Percentiles rank a stretch among this genome's conserved stretches.
Conservation (phyloP, 1,140 invertebrate species). For the Melipona quadrifasciata region DNA sequence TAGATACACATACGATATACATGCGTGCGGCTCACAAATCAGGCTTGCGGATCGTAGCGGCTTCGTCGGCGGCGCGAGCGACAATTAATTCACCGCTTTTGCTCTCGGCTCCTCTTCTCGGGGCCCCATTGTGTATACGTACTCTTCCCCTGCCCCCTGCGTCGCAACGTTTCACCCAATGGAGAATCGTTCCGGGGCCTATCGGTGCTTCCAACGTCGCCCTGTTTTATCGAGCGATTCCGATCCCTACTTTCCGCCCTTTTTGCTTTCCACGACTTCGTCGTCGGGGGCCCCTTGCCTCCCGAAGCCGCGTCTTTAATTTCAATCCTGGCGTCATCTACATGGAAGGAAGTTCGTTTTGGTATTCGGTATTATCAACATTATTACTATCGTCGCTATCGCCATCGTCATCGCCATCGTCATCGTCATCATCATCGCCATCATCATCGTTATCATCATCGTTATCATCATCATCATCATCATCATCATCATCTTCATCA, state of each 20-base stretch:
- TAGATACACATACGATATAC: constrained; percentile 69
- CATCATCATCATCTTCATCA: too few relatives aligned
- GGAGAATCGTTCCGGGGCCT: constrained; percentile 36
- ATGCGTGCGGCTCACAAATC: constrained; percentile 78
- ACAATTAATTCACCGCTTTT: constrained; percentile 80
- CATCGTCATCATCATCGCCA: neutral
- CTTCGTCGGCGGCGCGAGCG: constrained; percentile 77
- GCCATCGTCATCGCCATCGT: neutral
- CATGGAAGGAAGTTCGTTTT: constrained; percentile 23
- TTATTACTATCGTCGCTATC: neutral
- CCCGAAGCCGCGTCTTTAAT: constrained; percentile 63
- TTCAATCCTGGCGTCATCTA: constrained; percentile 74
- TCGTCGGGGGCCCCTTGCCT: constrained; percentile 45
- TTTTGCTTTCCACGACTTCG: constrained; percentile 50
- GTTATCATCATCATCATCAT: too few relatives aligned
- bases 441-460: too few relatives aligned
- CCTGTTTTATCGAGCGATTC: constrained; percentile 70
- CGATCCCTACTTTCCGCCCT: constrained; percentile 51
- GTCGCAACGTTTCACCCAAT: constrained; percentile 29
- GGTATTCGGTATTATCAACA: neutral
- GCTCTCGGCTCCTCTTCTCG: constrained; percentile 63
- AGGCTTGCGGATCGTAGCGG: constrained; percentile 73
- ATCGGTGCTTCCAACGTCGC: constrained; percentile 60
- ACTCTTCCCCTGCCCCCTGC: constrained; percentile 17
- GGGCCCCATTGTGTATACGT: constrained; percentile 72